Evolutionary conservation across 2,888 invertebrate species (phyloP), one percentile per base, ranked within the genome.

Genomic region (Trichacis sp.): DNA sequence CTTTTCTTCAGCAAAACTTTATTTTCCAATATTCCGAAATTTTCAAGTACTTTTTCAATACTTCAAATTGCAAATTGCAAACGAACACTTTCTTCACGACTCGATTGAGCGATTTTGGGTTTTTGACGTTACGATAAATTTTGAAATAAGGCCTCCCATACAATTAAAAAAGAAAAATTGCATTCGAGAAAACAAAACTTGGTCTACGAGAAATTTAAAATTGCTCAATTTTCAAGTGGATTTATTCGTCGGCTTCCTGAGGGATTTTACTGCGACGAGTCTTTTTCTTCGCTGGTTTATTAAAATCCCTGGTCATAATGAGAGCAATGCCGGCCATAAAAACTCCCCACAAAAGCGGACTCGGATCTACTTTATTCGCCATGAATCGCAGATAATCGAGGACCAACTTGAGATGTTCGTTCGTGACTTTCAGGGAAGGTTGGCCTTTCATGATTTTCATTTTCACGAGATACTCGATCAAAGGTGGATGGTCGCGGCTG

Each of bases 401-500:
- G 40, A 85, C 69, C 30, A 83, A 77, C 74, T 87, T 87, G 74
- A 86, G 79, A 24, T 84, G 71, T 20, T 82, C 81, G 71, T 86
- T 86, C 42, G 82, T 84, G 24, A 80, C 65, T 61, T 79, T 76
- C 2, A 80, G 79, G 12, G 76, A 57, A 0, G 82, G 66, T 15
- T 81, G 80, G 40, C 79, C 79, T 42, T 83, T 80, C 56, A 89
- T 80, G 49, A 88, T 79, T 74, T 88, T 88, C 74, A 88, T 83
- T 43, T 88, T 88, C 46, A 85, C 85, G 43, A 90, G 78, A 75
- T 88, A 89, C 38, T 89, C 89, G 2, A 88, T 76, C 18, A 90
- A 79, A 1, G 88, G 87, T 2, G 87, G 83, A 58, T 89, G 87
- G 72, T 88, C 88, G 61, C 86, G 86, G 42, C 88, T 86, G 73